Conservation (phyloP, 2,888 invertebrate species). For the Criorhina ranunculi region DNA sequence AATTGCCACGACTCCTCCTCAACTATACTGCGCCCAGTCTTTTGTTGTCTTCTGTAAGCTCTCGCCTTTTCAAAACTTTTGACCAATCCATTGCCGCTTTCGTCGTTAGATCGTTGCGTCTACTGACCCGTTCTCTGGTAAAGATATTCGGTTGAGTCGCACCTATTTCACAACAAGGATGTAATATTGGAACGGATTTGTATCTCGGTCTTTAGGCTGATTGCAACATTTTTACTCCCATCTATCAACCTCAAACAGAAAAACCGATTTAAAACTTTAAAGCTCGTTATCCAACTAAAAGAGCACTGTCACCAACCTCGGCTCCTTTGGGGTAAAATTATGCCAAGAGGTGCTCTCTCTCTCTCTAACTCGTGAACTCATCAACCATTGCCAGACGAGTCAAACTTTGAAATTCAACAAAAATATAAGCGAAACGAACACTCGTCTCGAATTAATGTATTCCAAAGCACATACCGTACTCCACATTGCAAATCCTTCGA, state of each 20-base stretch:
- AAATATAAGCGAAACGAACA: background rate
- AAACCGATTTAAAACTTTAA: background rate
- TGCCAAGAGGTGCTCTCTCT: slow-evolving; percentile 20
- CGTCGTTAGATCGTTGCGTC: too few species aligned
- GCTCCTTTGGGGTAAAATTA: slow-evolving; percentile 6
- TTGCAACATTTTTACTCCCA: too few species aligned
- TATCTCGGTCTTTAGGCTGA: too few species aligned
- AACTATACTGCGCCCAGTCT: too few species aligned
- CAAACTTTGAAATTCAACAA: background rate
- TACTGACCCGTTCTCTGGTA: too few species aligned
- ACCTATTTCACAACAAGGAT: too few species aligned
- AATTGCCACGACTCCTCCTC: too few species aligned
- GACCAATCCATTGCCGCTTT: too few species aligned
- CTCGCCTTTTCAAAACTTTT: too few species aligned
- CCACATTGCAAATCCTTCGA: slow-evolving; percentile 26
- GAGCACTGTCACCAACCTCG: background rate
- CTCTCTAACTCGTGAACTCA: slow-evolving; percentile 3
- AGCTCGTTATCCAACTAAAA: background rate
- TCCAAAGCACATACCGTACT: slow-evolving; percentile 61
- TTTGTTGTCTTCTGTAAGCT: too few species aligned
- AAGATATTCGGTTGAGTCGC: too few species aligned
- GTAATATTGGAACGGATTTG: too few species aligned
- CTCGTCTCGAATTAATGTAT: slow-evolving; percentile 51
- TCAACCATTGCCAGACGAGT: slow-evolving; percentile 42
- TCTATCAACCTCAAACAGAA: background rate